These are phyloP conservation scores for Galeruca laticollis DNA, from an alignment of 2,888 invertebrate species.

Conservation along the genomic window DNA sequence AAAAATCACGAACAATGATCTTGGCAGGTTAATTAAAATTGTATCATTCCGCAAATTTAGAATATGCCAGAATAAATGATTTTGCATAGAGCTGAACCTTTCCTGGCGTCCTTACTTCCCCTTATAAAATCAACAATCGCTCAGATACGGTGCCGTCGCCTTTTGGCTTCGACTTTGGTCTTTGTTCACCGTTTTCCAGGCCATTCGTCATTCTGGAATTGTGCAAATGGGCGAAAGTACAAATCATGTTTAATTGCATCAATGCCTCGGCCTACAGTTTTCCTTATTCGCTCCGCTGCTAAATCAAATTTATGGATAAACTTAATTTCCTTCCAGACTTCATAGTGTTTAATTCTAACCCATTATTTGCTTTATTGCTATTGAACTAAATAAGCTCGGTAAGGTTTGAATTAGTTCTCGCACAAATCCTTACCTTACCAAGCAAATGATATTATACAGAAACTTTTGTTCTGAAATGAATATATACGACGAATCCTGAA, in stretches of 20 bases:
- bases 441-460: too few relatives aligned
- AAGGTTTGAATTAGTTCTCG: conserved; percentile 49
- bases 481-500: too few relatives aligned
- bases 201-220: conserved; percentile 65
- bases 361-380: conserved; percentile 64
- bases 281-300: conserved; percentile 64
- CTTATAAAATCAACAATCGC: conserved; percentile 60
- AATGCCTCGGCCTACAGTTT: conserved; percentile 63
- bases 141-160: conserved; percentile 56
- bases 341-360: conserved; percentile 65
- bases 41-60: too few relatives aligned
- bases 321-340: conserved; percentile 66
- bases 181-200: conserved; percentile 61
- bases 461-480: too few relatives aligned
- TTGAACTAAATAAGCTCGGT: conserved; percentile 54
- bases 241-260: conserved; percentile 69
- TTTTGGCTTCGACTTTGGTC: conserved; percentile 44
- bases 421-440: conserved; percentile 34
- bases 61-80: neutral
- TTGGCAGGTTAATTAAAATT: too few relatives aligned
- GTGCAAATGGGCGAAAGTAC: conserved; percentile 63
- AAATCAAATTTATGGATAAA: conserved; percentile 69
- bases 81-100: neutral
- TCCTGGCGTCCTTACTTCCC: conserved; percentile 16
- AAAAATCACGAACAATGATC: too few relatives aligned